Evolutionary conservation across 2,113 vertebrate genomes (phyloP), one percentile per base, ranked within the genome.

Genomic region (Mormoops blainvillei): DNA sequence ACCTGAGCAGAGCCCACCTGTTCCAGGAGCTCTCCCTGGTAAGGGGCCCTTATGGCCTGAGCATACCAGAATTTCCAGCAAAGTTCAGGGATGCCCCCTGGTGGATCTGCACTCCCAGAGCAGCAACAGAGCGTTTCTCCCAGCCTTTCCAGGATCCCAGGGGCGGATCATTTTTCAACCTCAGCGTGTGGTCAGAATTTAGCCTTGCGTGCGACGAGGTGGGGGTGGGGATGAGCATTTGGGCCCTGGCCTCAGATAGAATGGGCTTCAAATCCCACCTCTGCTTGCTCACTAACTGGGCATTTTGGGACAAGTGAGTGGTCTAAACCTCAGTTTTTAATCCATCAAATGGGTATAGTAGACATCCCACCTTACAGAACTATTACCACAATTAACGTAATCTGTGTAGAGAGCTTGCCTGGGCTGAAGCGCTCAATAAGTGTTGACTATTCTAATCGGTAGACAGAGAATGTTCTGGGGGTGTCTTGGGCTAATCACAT

Each of bases 51-150:
- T 6, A 0, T 19, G 63, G 50, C 36, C 33, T 9, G 20, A 81
- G n/a, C 58, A 12, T 2, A 52, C 38, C 76, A 22, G 65, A 36
- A 24, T 82, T 80, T 83, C 83, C 82, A 88, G 45, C 61, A 19
- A 89, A 94, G 95, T 58, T 97, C 97, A 94, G 98, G 95, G 94
- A 95, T 98, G 98, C 98, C 98, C 98, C 98, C 98, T 98, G 97
- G 93, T 98, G 98, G 98, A 91, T 74, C 56, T 63, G 78, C 58
- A 82, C 68, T 96, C 58, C 71, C 2, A 7, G 24, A 0, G 19
- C 31, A 70, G 20, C 87, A 54, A 50, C 48, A 8, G 18, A 63
- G 41, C 2, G 3, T 3, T 61, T 80, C 28, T 70, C 20, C 38
- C 28, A 22, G 24, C 18, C 61, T 76, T 50, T 52, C 28, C 28